These are phyloP conservation scores for Schizaphis graminum DNA, from an alignment of 2,888 invertebrate species.

Conservation along the genomic window DNA sequence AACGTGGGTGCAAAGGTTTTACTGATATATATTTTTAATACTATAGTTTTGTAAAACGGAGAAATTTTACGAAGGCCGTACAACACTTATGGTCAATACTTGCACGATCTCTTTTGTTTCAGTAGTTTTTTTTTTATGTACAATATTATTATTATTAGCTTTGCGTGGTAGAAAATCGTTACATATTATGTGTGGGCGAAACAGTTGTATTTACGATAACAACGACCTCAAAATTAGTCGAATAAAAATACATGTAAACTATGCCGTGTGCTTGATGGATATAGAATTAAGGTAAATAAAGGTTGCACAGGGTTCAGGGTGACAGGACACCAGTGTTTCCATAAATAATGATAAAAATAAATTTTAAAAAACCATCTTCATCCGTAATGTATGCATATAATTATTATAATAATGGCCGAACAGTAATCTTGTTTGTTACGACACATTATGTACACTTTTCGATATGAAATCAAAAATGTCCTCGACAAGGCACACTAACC, in stretches of 20 bases:
- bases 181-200: constrained; percentile 36
- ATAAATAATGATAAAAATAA: constrained; percentile 53
- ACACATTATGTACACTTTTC: constrained; percentile 29
- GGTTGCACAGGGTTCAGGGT: constrained; percentile 56
- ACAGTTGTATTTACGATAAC: constrained; percentile 55
- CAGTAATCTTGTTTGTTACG: constrained; percentile 54
- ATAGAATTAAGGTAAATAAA: constrained; percentile 42
- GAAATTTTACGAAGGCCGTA: constrained; percentile 48
- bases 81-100: constrained; percentile 51
- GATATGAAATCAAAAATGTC: constrained; percentile 58
- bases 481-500: constrained; percentile 62
- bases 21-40: constrained; percentile 30
- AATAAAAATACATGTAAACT: constrained; percentile 21
- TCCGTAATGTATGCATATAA: constrained; percentile 44
- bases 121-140: constrained; percentile 35
- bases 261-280: background rate
- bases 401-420: constrained; percentile 53
- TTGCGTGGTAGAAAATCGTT: constrained; percentile 50
- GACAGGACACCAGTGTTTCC: constrained; percentile 50
- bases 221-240: constrained; percentile 54
- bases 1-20: constrained; percentile 49
- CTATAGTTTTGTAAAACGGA: constrained; percentile 37
- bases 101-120: constrained; percentile 63
- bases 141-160: constrained; percentile 16
- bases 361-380: constrained; percentile 36